These are phyloP conservation scores for Campylomormyrus tamandua DNA, from an alignment of 2,113 vertebrate genomes.

Conservation along the genomic window DNA sequence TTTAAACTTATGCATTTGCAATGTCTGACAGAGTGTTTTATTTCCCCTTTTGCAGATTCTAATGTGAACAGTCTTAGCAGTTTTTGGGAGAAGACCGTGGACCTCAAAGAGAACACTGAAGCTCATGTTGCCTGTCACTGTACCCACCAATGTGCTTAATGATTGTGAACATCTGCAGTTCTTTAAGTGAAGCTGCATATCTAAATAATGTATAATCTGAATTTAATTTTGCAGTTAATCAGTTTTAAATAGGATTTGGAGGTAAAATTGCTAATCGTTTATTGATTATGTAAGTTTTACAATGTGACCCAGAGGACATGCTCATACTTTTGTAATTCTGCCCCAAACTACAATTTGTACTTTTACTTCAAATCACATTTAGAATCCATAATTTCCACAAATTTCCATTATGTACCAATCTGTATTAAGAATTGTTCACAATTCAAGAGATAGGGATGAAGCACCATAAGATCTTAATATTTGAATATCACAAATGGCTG, in stretches of 20 bases:
- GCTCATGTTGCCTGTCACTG: slow-evolving; percentile 58
- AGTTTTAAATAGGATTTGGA: background rate
- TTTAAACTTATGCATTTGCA: background rate
- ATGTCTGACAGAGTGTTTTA: slow-evolving; percentile 45
- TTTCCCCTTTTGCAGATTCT: slow-evolving; percentile 36
- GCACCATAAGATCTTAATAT: background rate
- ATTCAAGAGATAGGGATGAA: background rate
- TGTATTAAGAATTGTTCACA: background rate
- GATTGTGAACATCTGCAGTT: background rate
- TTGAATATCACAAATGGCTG: background rate
- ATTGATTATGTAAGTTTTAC: background rate
- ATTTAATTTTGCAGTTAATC: background rate
- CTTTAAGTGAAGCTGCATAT: background rate
- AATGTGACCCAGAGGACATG: background rate
- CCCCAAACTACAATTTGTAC: background rate
- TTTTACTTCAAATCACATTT: background rate
- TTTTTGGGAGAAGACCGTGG: slow-evolving; percentile 44
- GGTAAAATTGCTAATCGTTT: background rate
- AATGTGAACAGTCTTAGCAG: slow-evolving; percentile 20
- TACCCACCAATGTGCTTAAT: slow-evolving; percentile 48
- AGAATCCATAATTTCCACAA: background rate
- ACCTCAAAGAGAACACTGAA: slow-evolving; percentile 45
- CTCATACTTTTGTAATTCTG: background rate
- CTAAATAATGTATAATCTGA: background rate
- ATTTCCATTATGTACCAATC: background rate